Percentiles rank a stretch among this genome's conserved stretches.
Conservation (phyloP, 2,797 vertebrate species). For the Corythornis leucogaster region DNA sequence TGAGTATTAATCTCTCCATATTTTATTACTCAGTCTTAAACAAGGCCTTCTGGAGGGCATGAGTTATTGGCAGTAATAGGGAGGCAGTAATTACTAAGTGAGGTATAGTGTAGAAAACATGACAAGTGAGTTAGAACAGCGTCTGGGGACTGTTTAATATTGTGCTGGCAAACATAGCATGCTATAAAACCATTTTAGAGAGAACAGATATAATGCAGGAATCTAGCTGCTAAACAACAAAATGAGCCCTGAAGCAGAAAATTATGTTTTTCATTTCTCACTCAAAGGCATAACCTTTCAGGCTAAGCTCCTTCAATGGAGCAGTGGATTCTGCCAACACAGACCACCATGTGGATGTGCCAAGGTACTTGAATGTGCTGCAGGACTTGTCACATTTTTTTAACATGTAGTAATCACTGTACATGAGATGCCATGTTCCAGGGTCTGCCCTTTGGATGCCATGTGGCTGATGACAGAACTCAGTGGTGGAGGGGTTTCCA, state of each 20-base stretch:
- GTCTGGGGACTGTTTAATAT: slow-evolving; percentile 3
- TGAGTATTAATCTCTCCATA: slow-evolving; percentile 4
- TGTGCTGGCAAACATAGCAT: slow-evolving; percentile 4
- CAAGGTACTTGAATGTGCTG: not conserved
- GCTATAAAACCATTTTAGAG: not conserved
- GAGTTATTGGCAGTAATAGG: slow-evolving; percentile 12
- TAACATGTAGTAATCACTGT: fast-evolving
- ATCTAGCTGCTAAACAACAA: not conserved
- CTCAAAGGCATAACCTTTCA: not conserved
- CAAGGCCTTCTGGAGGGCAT: slow-evolving; percentile 34
- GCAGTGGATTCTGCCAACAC: not conserved
- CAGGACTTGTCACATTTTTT: not conserved
- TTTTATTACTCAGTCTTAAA: slow-evolving; percentile 30
- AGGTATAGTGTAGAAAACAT: slow-evolving; percentile 32
- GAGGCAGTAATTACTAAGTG: slow-evolving; percentile 35
- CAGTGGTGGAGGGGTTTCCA: not conserved
- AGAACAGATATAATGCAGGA: not conserved
- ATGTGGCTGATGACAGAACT: not conserved
- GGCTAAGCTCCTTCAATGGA: not conserved
- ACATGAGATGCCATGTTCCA: not conserved
- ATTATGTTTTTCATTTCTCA: not conserved
- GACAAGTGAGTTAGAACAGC: not conserved
- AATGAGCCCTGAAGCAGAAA: not conserved
- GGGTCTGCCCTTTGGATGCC: not conserved
- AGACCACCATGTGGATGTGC: not conserved